Percentiles rank a stretch among this genome's conserved stretches.
Evolutionary conservation across 2,113 vertebrate species (phyloP).

Genomic region (Chaenocephalus aceratus): DNA sequence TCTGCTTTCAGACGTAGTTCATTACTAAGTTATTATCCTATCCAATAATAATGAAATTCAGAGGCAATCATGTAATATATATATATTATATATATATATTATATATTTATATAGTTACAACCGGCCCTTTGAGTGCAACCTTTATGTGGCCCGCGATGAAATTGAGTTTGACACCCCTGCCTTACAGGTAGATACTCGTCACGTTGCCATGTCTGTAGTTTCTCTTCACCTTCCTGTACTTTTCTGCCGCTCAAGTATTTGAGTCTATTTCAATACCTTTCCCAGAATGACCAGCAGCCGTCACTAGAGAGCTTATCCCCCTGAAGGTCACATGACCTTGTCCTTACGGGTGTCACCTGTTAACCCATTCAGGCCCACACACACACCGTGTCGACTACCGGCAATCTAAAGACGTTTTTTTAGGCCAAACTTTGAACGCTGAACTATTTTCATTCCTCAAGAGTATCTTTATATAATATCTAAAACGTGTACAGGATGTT

Average conservation of each 20-base stretch:
- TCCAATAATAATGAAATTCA: no score
- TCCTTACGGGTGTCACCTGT: neutral
- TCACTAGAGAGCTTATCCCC: neutral
- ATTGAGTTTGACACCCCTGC: no score
- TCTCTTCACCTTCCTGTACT: neutral
- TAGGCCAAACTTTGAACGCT: neutral
- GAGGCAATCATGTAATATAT: no score
- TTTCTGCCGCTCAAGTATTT: neutral
- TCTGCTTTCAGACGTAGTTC: no score
- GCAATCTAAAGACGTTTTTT: no score
- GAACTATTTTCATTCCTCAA: neutral
- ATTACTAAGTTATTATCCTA: no score
- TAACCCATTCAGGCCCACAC: neutral
- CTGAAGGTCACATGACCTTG: neutral
- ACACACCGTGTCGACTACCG: no score
- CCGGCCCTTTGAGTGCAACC: no score
- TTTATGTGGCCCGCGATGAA: no score
- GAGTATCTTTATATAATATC: neutral
- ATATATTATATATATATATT: no score
- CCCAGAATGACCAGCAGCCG: neutral
- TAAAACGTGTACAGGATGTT: neutral
- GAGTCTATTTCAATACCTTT: neutral
- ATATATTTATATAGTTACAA: no score
- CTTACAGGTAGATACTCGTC: neutral
- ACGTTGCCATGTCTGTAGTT: neutral